Evolutionary conservation across 2,113 vertebrate species (phyloP), one percentile per base, ranked within the genome.

Genomic region (Poecilia latipinna): DNA sequence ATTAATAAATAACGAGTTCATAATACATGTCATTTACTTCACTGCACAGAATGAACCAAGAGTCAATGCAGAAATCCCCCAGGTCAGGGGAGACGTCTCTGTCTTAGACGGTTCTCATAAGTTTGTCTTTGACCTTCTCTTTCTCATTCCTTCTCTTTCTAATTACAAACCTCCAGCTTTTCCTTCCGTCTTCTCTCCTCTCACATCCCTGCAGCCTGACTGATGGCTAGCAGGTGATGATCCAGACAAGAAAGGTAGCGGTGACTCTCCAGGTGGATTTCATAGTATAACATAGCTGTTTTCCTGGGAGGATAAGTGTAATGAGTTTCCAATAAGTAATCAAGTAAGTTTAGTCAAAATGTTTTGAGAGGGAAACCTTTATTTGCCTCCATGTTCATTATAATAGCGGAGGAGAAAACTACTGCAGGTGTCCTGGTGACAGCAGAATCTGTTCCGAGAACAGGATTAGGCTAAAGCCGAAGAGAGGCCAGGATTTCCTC

Each of bases 21-120:
- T 74, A 83, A 87, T 86, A 90, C 92, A 92, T 87, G 85, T 82
- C 82, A 90, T 89, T 82, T 89, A 83, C 87, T 86, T 79, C 69
- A 54, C 48, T 80, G 81, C 51, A 74, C 75, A 82, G 72, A 64
- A 8, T 66, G 61, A 64, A 74, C 65, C 69, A 80, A 73, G 54
- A 74, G 66, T 69, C 60, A 54, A 61, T 54, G 66, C n/a, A 70
- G 79, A 77, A 77, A 82, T 76, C 68, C 54, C 32, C 7, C 70
- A 26, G 73, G 75, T 24, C 28, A 4, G 37, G 48, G 60, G 1
- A 15, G 19, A 37, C 68, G 78, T 74, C 67, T 72, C 62, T 57
- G 68, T 84, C 84, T 35, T 82, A 24, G 51, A 57, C 70, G 67
- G 64, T 65, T 61, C 64, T 78, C n/a, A 33, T 77, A 75, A 61